phyloP scores from a whole-genome alignment of 2,888 invertebrate species.

The Chloroclysta siterata region DNA sequence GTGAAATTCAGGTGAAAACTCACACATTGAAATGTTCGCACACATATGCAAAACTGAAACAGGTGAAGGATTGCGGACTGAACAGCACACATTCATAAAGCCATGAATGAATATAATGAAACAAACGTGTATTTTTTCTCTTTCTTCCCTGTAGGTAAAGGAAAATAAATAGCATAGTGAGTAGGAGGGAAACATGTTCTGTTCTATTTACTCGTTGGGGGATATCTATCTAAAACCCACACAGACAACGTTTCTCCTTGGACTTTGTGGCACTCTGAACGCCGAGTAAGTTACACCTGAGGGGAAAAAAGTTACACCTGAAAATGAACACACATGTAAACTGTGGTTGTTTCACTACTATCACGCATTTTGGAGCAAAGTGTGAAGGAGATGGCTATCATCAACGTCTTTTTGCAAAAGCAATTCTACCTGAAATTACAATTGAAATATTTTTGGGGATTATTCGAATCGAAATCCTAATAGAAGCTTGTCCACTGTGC shows the following conservation, averaged over 20 bases:
- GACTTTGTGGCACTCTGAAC: background rate
- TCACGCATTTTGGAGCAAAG: background rate
- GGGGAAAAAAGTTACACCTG: background rate
- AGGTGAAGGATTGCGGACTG: background rate
- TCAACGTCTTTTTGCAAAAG: background rate
- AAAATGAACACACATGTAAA: background rate
- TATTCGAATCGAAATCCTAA: too few species aligned
- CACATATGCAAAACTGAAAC: slow-evolving; percentile 7
- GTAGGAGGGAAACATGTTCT: slow-evolving; percentile 17
- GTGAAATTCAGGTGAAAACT: slow-evolving; percentile 59
- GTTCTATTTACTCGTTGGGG: slow-evolving; percentile 9
- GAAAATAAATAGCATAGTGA: background rate
- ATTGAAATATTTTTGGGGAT: background rate
- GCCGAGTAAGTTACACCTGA: background rate
- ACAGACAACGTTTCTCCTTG: background rate
- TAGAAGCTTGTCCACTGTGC: too few species aligned
- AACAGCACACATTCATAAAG: slow-evolving; percentile 9
- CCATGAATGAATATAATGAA: slow-evolving; percentile 18
- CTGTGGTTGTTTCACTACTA: background rate
- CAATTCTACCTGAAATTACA: background rate
- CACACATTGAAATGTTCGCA: slow-evolving; percentile 40
- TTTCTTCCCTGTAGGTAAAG: slow-evolving; percentile 1
- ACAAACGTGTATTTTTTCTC: slow-evolving; percentile 12
- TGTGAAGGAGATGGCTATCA: background rate
- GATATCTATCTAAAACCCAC: background rate